Evolutionary conservation across 2,113 vertebrate species (phyloP), one percentile per base, ranked within the genome.

Genomic region (Murina feae): DNA sequence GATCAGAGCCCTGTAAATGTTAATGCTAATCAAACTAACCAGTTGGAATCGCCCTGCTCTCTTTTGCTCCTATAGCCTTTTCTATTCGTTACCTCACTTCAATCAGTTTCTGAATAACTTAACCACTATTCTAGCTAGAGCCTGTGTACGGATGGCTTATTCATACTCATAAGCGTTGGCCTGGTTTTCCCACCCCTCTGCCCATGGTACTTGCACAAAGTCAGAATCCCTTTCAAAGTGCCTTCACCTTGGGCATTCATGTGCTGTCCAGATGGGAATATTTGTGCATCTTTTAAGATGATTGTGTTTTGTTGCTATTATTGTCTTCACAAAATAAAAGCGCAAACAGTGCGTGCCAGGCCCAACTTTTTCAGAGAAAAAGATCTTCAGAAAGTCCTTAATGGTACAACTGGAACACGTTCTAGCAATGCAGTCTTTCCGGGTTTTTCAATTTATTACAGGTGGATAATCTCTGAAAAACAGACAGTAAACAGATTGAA

Each of bases 401-500:
- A n/a, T 65, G 49, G 39, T 55, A n/a, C 89, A 96, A 93, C 9
- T 95, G 87, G 72, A 96, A 95, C 83, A 89, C 42, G 14, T 94
- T 83, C 88, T 95, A 92, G 93, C 74, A 90, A n/a, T 93, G 20
- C 4, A 58, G 47, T 75, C 78, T 88, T 95, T 65, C 13, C 71
- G 95, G 32, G 23, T 74, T 95, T 94, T 95, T 88, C 90, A 65
- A 28, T 92, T 95, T 92, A 80, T 14, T 71, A 66, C 95, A 96
- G 95, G 95, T 97, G 90, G 82, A 81, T 94, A 90, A 86, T 90
- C 60, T 94, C 95, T 89, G 44, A 82, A 92, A 94, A 89, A 90
- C 28, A 68, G 65, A 86, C n/a, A 86, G 23, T 72, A 72, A 93
- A 92, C 95, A 96, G 78, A 96, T 92, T 95, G 94, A 97, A 93